Evolutionary conservation across 2,797 vertebrate species (phyloP).

Genomic region (Catamblyrhynchus diadema): DNA sequence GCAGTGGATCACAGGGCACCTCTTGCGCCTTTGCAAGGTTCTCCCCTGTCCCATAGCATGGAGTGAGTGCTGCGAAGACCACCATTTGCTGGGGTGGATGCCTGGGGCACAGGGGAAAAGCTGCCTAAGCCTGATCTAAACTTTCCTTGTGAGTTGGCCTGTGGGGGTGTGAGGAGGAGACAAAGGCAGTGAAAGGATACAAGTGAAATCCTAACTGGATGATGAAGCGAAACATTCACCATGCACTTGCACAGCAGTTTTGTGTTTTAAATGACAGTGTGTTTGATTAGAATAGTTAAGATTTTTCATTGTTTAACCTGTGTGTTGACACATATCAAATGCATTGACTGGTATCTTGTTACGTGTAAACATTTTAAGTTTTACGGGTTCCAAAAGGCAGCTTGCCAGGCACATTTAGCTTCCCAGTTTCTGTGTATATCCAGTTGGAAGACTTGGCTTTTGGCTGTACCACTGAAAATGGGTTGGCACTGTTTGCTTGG

Average conservation of each 20-base stretch:
- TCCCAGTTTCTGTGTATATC: neutral
- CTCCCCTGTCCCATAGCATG: neutral
- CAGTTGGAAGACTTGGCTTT: neutral
- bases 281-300: neutral
- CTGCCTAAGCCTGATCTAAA: neutral
- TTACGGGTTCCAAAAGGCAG: neutral
- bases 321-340: neutral
- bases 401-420: constrained; percentile 6
- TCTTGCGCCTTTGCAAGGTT: neutral
- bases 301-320: constrained; percentile 2
- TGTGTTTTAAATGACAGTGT: neutral
- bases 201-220: neutral
- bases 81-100: neutral
- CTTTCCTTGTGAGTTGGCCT: neutral
- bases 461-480: neutral
- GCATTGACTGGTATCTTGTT: neutral
- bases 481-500: neutral
- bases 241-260: neutral
- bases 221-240: neutral
- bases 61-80: neutral
- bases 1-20: neutral
- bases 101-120: neutral
- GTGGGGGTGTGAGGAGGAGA: neutral
- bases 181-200: neutral
- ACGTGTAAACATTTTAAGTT: neutral